Evolutionary conservation across 2,888 invertebrate genomes (phyloP).

Genomic region (Heteromurus nitidus): DNA sequence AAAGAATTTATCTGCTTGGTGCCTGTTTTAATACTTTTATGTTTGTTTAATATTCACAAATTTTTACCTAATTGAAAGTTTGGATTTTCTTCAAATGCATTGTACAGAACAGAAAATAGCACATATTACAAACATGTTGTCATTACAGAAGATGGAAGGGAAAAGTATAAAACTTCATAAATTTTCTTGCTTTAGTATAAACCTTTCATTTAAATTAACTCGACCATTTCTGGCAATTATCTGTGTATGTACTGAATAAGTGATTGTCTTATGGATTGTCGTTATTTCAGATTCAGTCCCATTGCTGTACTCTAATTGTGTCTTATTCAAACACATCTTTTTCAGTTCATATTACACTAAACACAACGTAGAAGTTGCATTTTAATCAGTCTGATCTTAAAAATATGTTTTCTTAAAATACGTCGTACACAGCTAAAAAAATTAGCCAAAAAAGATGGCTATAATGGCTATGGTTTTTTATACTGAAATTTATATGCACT

Average conservation of each 20-base stretch:
- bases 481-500: slow-evolving; percentile 16
- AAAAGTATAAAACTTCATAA: too few species aligned
- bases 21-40: too few species aligned
- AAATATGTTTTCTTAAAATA: too few species aligned
- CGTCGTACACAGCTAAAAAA: too few species aligned
- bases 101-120: not conserved
- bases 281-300: slow-evolving; percentile 32
- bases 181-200: too few species aligned
- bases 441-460: too few species aligned
- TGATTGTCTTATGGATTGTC: slow-evolving; percentile 43
- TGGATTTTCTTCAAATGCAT: not conserved
- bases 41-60: not conserved
- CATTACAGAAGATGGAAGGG: too few species aligned
- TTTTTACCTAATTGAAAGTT: not conserved
- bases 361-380: slow-evolving; percentile 23
- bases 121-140: not conserved
- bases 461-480: too few species aligned
- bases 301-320: not conserved
- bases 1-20: not conserved
- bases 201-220: not conserved
- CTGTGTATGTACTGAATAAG: not conserved
- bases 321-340: slow-evolving; percentile 5
- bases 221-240: not conserved
- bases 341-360: slow-evolving; percentile 36
- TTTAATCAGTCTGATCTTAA: slow-evolving; percentile 57